Conservation (phyloP, 2,797 vertebrate genomes). For the Sebastes nivosus region DNA sequence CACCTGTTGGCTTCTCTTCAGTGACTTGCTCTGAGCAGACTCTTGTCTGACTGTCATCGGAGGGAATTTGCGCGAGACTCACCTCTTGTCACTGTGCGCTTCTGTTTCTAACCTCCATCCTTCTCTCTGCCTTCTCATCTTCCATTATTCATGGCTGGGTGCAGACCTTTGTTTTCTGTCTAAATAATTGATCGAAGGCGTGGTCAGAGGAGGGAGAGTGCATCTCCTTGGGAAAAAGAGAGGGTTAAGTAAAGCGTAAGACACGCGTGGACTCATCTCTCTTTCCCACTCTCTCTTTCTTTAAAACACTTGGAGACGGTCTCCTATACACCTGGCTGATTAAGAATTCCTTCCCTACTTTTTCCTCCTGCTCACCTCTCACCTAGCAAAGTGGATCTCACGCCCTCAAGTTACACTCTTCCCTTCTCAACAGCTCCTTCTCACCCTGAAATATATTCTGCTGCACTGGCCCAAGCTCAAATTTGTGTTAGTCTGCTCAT, state of each 20-base stretch:
- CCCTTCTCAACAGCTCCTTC: slow-evolving; percentile 5
- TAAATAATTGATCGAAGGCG: slow-evolving; percentile 79
- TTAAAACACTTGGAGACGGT: slow-evolving; percentile 30
- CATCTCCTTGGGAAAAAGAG: slow-evolving; percentile 44
- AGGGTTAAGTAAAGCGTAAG: slow-evolving; percentile 47
- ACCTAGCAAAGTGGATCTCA: slow-evolving; percentile 48
- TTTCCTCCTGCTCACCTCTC: slow-evolving; percentile 53
- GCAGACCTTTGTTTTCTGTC: slow-evolving; percentile 78
- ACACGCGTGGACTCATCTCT: background rate
- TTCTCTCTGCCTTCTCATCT: slow-evolving; percentile 63
- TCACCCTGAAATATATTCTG: slow-evolving; percentile 16
- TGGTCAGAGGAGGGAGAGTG: slow-evolving; percentile 58
- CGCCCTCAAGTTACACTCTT: slow-evolving; percentile 27
- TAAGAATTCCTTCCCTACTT: slow-evolving; percentile 54
- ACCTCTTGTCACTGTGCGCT: slow-evolving; percentile 53
- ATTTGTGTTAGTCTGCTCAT: slow-evolving; percentile 5
- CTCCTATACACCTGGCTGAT: slow-evolving; percentile 32
- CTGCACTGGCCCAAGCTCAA: background rate
- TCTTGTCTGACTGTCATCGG: slow-evolving; percentile 59
- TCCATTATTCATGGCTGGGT: slow-evolving; percentile 78
- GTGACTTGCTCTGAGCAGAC: slow-evolving; percentile 43
- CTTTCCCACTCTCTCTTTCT: slow-evolving; percentile 28
- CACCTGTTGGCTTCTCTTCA: slow-evolving; percentile 55
- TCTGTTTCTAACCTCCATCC: slow-evolving; percentile 66
- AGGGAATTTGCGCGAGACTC: slow-evolving; percentile 47